Evolutionary conservation across 2,797 vertebrate species (phyloP).

Genomic region (Pantherophis vulpinus): DNA sequence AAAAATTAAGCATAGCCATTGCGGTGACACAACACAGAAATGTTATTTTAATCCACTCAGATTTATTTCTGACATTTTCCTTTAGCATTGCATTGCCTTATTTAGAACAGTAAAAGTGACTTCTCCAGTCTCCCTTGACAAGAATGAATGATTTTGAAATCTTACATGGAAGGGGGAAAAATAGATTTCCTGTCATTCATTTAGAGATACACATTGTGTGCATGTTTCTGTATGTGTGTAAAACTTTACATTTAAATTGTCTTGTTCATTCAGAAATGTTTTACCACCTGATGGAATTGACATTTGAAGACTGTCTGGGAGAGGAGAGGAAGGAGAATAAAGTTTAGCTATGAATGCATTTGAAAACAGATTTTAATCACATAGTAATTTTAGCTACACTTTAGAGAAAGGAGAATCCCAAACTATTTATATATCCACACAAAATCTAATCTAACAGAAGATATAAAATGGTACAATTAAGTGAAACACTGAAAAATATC

Average conservation of each 20-base stretch:
- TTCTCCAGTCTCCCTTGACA: constrained; percentile 76
- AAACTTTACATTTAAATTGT: constrained; percentile 71
- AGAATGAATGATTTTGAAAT: constrained; percentile 82
- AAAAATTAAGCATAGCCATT: constrained; percentile 59
- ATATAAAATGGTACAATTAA: constrained; percentile 63
- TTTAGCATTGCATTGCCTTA: constrained; percentile 74
- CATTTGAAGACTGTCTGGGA: neutral
- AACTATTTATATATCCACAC: constrained; percentile 55
- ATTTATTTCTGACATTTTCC: constrained; percentile 73
- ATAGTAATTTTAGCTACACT: constrained; percentile 57
- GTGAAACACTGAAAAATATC: constrained; percentile 58
- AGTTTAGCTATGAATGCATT: neutral
- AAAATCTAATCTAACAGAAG: constrained; percentile 69
- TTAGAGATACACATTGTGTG: constrained; percentile 24
- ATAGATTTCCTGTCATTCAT: constrained; percentile 66
- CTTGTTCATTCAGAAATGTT: constrained; percentile 54
- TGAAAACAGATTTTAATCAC: constrained; percentile 16
- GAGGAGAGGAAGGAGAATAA: constrained; percentile 8
- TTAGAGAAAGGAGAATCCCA: constrained; percentile 6
- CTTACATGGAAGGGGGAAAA: constrained; percentile 65
- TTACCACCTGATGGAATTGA: neutral
- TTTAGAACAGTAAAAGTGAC: constrained; percentile 78
- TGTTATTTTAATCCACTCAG: constrained; percentile 72
- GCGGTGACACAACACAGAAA: constrained; percentile 68
- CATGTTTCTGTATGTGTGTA: constrained; percentile 34